Percentiles rank a stretch among this genome's conserved stretches.
Conservation (phyloP, 2,797 vertebrate genomes). For the Gallinago solitaria region DNA sequence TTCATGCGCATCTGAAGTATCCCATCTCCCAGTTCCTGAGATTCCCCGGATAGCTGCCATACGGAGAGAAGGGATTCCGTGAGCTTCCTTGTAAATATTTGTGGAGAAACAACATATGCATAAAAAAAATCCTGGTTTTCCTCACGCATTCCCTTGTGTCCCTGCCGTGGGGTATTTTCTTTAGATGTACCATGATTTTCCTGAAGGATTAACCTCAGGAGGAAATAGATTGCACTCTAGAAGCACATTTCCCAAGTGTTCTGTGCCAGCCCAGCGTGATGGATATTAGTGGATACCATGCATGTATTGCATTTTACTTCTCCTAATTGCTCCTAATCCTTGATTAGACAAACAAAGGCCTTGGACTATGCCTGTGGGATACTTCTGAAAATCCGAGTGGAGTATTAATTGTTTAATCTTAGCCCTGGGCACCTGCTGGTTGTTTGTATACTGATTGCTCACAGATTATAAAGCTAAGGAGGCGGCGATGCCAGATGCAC, state of each 20-base stretch:
- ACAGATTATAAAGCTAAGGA: neutral
- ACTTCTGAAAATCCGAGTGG: neutral
- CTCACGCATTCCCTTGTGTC: neutral
- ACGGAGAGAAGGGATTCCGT: neutral
- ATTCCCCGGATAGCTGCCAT: neutral
- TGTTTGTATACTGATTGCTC: neutral
- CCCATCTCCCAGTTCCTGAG: neutral
- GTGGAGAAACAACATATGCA: neutral
- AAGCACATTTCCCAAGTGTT: neutral
- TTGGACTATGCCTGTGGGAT: neutral
- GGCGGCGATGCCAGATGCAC: neutral
- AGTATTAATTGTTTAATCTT: neutral
- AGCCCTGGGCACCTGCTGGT: neutral
- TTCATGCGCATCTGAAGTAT: accelerated
- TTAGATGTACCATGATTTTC: neutral
- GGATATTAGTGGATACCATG: neutral
- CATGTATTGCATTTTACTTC: neutral
- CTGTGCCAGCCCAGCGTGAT: neutral
- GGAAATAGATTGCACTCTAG: neutral
- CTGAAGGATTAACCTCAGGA: neutral
- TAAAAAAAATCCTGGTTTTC: neutral
- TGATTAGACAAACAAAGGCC: neutral
- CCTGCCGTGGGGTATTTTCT: neutral
- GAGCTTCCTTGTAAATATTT: neutral
- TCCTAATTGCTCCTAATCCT: conserved; percentile 1